Evolutionary conservation across 2,888 invertebrate genomes (phyloP).

Genomic region (Drosophila emarginata): DNA sequence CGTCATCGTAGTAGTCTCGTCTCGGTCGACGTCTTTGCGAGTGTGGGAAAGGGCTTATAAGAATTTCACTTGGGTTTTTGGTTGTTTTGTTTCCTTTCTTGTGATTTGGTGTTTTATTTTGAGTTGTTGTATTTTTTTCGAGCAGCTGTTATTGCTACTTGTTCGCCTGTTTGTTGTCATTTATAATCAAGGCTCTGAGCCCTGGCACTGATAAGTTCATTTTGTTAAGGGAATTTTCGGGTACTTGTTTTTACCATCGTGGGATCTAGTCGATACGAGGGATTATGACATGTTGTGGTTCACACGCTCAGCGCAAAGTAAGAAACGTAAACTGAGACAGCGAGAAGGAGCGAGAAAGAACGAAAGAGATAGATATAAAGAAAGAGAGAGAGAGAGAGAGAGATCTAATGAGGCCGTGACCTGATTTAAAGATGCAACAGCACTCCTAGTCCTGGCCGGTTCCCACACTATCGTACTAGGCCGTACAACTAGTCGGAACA

Average conservation of each 20-base stretch:
- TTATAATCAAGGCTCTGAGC: conserved; percentile 72
- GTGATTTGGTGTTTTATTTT: conserved; percentile 45
- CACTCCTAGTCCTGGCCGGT: conserved; percentile 50
- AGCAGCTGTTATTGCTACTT: conserved; percentile 72
- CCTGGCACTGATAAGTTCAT: conserved; percentile 70
- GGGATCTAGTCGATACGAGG: conserved; percentile 42
- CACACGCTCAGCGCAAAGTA: conserved; percentile 59
- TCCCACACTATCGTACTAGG: conserved; percentile 50
- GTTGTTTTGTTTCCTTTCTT: conserved; percentile 50
- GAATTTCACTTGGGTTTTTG: conserved; percentile 74
- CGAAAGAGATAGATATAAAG: conserved; percentile 11
- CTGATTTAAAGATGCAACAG: conserved; percentile 52
- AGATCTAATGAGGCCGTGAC: conserved; percentile 73
- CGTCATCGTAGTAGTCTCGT: conserved; percentile 30
- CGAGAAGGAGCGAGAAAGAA: conserved; percentile 4
- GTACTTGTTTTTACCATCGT: not conserved
- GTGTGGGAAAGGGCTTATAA: conserved; percentile 77
- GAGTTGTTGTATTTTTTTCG: conserved; percentile 20
- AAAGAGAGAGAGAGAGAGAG: conserved; percentile 32
- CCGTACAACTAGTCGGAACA: conserved; percentile 52
- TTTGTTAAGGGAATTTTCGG: conserved; percentile 38
- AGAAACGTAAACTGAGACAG: conserved; percentile 10
- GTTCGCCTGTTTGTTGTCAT: conserved; percentile 74
- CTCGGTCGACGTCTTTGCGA: conserved; percentile 59
- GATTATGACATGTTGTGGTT: conserved; percentile 70